phyloP scores from a whole-genome alignment of 2,888 invertebrate genomes.

The Drosophila rubida region DNA sequence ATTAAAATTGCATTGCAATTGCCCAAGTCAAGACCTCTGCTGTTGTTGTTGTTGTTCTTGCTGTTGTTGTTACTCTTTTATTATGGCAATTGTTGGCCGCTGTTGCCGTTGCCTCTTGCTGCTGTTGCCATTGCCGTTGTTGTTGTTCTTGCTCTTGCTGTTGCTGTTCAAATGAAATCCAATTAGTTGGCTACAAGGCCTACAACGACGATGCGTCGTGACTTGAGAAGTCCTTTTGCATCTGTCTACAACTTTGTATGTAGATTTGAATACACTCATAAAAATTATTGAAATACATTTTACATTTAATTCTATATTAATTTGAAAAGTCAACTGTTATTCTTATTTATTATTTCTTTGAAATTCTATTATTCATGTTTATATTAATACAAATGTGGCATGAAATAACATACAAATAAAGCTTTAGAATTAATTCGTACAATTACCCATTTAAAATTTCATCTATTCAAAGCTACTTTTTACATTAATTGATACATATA shows the following conservation, averaged over 20 bases:
- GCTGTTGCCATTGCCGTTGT: constrained; percentile 24
- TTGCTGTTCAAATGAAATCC: constrained; percentile 77
- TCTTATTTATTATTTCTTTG: too few species aligned
- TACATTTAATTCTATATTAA: background rate
- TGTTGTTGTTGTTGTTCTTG: constrained; percentile 47
- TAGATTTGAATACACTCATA: constrained; percentile 23
- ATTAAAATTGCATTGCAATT: constrained; percentile 83
- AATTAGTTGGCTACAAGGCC: constrained; percentile 77
- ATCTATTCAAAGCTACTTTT: too few species aligned
- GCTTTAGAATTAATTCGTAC: too few species aligned
- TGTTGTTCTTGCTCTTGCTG: constrained; percentile 45
- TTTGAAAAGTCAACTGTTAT: too few species aligned
- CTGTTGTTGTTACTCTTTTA: constrained; percentile 54
- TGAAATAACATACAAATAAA: too few species aligned
- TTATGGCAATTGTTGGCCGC: constrained; percentile 64
- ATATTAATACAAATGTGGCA: too few species aligned
- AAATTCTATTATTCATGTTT: too few species aligned
- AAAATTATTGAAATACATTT: background rate
- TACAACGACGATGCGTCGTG: constrained; percentile 65
- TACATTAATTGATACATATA: too few species aligned
- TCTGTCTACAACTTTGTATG: constrained; percentile 24
- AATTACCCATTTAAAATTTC: too few species aligned
- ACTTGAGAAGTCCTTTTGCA: constrained; percentile 58
- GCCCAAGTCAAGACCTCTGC: constrained; percentile 59
- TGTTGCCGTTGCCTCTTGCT: constrained; percentile 20